Evolutionary conservation across 2,888 invertebrate genomes (phyloP).

Genomic region (Diloba caeruleocephala): DNA sequence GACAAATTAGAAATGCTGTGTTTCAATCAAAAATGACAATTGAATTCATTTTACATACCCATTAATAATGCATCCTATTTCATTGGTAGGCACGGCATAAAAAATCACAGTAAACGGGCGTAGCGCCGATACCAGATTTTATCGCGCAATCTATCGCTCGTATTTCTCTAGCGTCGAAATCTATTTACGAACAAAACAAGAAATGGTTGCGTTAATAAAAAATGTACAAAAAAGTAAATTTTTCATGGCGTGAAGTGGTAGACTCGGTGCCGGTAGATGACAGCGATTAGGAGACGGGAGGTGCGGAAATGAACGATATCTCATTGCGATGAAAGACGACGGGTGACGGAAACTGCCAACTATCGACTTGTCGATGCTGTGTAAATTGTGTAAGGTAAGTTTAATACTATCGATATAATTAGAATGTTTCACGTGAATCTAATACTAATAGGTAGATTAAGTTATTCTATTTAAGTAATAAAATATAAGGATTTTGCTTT

Average conservation of each 20-base stretch:
- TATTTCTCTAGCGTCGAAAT: constrained; percentile 45
- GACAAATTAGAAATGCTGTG: constrained; percentile 44
- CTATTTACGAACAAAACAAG: constrained; percentile 56
- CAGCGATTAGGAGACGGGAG: constrained; percentile 50
- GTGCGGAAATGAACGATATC: constrained; percentile 65
- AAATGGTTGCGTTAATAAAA: constrained; percentile 35
- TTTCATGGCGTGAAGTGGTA: constrained; percentile 43
- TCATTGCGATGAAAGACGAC: constrained; percentile 53
- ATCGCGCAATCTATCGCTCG: constrained; percentile 50
- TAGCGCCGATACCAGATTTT: constrained; percentile 34
- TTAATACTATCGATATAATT: constrained; percentile 22
- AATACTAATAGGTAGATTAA: no score
- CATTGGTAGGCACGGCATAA: constrained; percentile 17
- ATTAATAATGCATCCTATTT: constrained; percentile 21
- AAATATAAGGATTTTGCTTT: no score
- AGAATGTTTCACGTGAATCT: background rate
- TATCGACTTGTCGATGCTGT: constrained; percentile 51
- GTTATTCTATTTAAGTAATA: no score
- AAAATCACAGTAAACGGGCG: constrained; percentile 21
- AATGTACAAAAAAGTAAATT: constrained; percentile 35
- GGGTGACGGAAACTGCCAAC: constrained; percentile 55
- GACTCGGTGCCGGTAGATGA: constrained; percentile 50
- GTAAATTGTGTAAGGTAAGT: constrained; percentile 43
- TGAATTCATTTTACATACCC: constrained; percentile 22
- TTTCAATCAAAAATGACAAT: constrained; percentile 23